phyloP scores from a whole-genome alignment of 2,888 invertebrate species.

The Andrena fulva region DNA sequence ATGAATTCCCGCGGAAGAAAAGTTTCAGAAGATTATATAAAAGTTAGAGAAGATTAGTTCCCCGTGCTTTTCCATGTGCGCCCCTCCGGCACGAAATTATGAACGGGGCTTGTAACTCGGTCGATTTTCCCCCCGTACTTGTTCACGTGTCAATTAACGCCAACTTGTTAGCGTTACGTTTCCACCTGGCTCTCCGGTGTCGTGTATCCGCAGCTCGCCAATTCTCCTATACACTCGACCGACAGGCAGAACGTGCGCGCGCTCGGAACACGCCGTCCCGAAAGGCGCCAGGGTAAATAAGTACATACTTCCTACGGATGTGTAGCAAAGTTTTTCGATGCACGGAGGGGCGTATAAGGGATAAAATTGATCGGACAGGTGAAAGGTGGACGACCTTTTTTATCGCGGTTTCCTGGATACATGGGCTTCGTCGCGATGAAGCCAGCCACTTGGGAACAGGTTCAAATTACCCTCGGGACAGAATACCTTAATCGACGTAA shows the following conservation, averaged over 20 bases:
- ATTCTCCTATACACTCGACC: not conserved
- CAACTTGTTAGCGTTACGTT: slow-evolving; percentile 43
- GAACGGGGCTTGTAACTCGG: slow-evolving; percentile 23
- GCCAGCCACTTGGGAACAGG: too few relatives aligned
- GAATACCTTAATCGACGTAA: too few relatives aligned
- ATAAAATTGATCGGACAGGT: too few relatives aligned
- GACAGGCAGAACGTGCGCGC: not conserved
- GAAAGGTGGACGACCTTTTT: too few relatives aligned
- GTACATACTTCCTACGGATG: slow-evolving; percentile 11
- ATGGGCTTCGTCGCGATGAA: too few relatives aligned
- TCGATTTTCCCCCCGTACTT: not conserved
- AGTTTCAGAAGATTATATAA: slow-evolving; percentile 39
- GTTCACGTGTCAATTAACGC: slow-evolving; percentile 49
- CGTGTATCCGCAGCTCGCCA: not conserved
- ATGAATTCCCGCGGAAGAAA: slow-evolving; percentile 32
- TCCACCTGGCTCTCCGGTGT: slow-evolving; percentile 35
- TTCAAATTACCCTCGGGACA: too few relatives aligned
- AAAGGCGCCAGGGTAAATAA: slow-evolving; percentile 29
- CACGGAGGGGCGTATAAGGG: not conserved
- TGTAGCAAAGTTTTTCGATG: not conserved
- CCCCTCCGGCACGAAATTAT: slow-evolving; percentile 18
- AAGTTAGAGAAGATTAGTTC: slow-evolving; percentile 47
- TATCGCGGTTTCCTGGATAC: too few relatives aligned
- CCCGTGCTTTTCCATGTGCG: slow-evolving; percentile 12
- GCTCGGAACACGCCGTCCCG: slow-evolving; percentile 10